Conservation (phyloP, 2,797 vertebrate genomes). For the Sandelia bainsii region DNA sequence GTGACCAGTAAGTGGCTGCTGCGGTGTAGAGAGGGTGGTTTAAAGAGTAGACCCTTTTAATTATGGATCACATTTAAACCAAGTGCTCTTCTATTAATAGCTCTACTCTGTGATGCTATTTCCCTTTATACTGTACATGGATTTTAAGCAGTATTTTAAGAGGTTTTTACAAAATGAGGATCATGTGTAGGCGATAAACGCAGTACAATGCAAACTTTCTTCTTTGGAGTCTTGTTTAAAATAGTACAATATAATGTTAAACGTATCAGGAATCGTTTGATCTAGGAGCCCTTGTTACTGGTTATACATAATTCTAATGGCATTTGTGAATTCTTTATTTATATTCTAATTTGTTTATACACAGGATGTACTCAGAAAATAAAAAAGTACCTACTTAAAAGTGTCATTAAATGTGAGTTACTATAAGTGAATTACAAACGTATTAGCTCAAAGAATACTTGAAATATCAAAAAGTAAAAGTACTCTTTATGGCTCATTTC, state of each 20-base stretch:
- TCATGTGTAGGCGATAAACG: background rate
- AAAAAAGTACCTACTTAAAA: no score
- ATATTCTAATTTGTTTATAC: background rate
- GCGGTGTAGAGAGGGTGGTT: constrained; percentile 23
- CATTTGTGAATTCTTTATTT: background rate
- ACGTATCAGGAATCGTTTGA: background rate
- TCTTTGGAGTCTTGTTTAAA: no score
- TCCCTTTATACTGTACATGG: background rate
- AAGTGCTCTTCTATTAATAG: constrained; percentile 44
- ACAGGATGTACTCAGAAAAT: no score
- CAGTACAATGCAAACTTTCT: background rate
- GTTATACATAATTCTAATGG: background rate
- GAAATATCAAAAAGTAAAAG: no score
- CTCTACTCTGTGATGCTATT: background rate
- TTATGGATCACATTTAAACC: constrained; percentile 47
- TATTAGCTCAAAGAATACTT: no score
- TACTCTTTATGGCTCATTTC: no score
- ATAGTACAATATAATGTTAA: background rate
- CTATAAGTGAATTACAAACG: no score
- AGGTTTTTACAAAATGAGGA: no score
- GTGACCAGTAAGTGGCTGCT: constrained; percentile 32
- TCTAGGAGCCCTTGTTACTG: background rate
- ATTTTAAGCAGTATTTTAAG: background rate
- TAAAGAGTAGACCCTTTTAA: constrained; percentile 46
- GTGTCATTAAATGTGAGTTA: no score